Evolutionary conservation across 2,113 vertebrate genomes (phyloP), one percentile per base, ranked within the genome.

Genomic region (Laterallus jamaicensis): DNA sequence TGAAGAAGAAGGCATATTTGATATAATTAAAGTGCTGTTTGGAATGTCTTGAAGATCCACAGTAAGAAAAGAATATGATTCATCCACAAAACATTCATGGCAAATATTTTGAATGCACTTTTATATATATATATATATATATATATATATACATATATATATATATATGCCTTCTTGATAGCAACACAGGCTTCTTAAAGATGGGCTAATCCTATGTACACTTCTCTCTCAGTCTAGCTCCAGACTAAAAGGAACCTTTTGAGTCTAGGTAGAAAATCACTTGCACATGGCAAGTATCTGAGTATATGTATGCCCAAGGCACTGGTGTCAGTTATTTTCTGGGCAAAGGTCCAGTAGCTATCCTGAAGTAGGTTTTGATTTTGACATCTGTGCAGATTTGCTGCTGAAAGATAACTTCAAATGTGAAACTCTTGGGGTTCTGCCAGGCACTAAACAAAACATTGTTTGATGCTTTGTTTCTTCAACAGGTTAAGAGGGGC

Each of bases 331-430:
- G 7, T 78, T 87, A 28, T 32, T 80, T 94, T 82, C 92, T 37
- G 67, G 86, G 74, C 70, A 92, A 52, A 88, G 74, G 77, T 79
- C 49, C 78, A 93, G 50, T 35, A 68, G 80, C 39, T 89, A 60
- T 81, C 82, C 54, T 94, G 82, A 87, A 88, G 56, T 39, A 58
- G 31, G 17, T 88, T 82, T 60, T 58, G 39, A 24, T 91, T 96
- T 96, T 96, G 90, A 95, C 90, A 94, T 28, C 58, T 81, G 49
- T 54, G 74, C 93, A 88, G 63, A 85, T 92, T 49, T 74, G 64
- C 47, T 77, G 71, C 47, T 90, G 88, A 56, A 79, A 86, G 58
- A 86, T 54, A 85, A 68, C 28, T 88, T 94, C 32, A 79, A 87
- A 88, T 88, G 73, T 91, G 60, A 75, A 88, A 67, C 12, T 68